Percentiles rank a stretch among this genome's conserved stretches.
These are phyloP conservation scores for Gryllus bimaculatus DNA, from an alignment of 1,140 invertebrate genomes.

Conservation along the genomic window DNA sequence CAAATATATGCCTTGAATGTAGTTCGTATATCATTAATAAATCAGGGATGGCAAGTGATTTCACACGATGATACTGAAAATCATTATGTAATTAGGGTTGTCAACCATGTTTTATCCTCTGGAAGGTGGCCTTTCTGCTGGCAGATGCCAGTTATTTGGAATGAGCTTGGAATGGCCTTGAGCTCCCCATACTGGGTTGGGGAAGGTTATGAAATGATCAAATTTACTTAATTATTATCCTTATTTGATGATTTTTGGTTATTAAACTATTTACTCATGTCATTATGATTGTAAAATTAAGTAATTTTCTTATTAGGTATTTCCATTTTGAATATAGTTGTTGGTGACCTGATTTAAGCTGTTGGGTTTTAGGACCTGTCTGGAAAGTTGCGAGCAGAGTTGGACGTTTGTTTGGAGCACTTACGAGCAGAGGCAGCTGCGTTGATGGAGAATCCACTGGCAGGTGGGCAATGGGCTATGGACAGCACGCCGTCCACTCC, in stretches of 20 bases:
- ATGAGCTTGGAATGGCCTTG: too few species aligned
- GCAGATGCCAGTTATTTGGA: too few species aligned
- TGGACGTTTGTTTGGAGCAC: slow-evolving; percentile 52
- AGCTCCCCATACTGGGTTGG: too few species aligned
- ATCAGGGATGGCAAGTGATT: too few species aligned
- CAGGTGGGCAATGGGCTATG: slow-evolving; percentile 39
- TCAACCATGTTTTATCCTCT: too few species aligned
- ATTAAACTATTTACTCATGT: not conserved
- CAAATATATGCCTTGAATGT: too few species aligned
- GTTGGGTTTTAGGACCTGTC: slow-evolving; percentile 37
- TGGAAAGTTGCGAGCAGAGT: slow-evolving; percentile 44
- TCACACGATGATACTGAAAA: too few species aligned
- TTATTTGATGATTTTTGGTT: not conserved
- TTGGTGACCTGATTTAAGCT: not conserved
- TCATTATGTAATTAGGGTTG: too few species aligned
- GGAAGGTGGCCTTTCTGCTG: too few species aligned
- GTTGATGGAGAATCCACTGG: slow-evolving; percentile 39
- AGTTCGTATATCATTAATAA: too few species aligned
- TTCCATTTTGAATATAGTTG: not conserved
- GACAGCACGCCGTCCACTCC: slow-evolving; percentile 28
- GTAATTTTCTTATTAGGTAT: not conserved
- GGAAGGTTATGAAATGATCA: too few species aligned
- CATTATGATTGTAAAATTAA: not conserved
- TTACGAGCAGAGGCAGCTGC: slow-evolving; percentile 55
- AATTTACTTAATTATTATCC: not conserved